Percentiles rank a stretch among this genome's conserved stretches.
phyloP scores from a whole-genome alignment of 1,140 invertebrate species.

The Marisa cornuarietis region DNA sequence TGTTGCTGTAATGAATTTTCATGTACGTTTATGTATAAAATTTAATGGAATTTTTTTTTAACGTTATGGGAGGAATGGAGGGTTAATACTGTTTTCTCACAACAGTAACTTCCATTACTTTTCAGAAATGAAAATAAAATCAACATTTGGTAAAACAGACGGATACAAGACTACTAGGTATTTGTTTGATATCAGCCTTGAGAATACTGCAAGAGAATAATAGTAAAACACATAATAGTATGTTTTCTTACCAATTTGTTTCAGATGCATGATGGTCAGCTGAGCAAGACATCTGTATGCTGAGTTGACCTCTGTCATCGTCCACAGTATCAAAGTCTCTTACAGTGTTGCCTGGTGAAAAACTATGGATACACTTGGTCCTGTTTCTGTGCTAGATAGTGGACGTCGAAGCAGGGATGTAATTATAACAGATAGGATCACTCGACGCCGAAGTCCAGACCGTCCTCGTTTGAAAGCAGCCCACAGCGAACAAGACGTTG shows the following conservation, averaged over 20 bases:
- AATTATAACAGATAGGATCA: slow-evolving; percentile 41
- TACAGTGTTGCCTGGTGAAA: not conserved
- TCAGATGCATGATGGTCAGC: not conserved
- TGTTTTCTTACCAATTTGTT: not conserved
- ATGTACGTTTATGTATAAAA: too few species aligned
- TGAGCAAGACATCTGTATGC: not conserved
- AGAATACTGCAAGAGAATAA: too few species aligned
- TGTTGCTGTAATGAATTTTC: too few species aligned
- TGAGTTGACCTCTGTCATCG: not conserved
- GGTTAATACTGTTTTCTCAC: too few species aligned
- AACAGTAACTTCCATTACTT: too few species aligned
- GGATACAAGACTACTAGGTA: too few species aligned
- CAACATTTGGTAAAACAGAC: too few species aligned
- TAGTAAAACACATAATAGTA: not conserved
- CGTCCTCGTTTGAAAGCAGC: slow-evolving; percentile 22
- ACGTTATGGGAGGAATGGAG: too few species aligned
- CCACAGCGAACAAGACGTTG: slow-evolving; percentile 36
- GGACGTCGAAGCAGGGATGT: slow-evolving; percentile 27
- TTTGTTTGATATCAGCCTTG: too few species aligned
- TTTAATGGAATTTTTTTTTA: too few species aligned
- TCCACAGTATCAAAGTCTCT: not conserved
- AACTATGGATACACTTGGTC: slow-evolving; percentile 45
- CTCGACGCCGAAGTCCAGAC: slow-evolving; percentile 38
- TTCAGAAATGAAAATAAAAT: too few species aligned
- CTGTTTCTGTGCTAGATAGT: slow-evolving; percentile 47